These are phyloP conservation scores for Drosophila nebulosa DNA, from an alignment of 1,140 invertebrate species.

Conservation along the genomic window DNA sequence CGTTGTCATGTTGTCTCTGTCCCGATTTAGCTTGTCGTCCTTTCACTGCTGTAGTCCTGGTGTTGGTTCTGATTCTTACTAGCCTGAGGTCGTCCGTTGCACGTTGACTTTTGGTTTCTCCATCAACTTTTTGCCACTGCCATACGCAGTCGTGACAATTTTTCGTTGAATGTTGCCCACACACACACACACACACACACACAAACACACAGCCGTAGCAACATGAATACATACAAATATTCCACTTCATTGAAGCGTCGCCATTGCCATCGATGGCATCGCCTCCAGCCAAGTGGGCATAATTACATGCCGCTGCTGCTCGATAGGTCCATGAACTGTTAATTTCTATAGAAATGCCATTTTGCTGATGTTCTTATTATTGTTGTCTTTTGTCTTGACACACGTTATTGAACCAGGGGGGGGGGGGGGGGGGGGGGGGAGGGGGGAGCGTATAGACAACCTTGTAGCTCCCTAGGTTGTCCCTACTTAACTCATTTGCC, in stretches of 20 bases:
- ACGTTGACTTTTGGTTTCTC: slow-evolving; percentile 12
- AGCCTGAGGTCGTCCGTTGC: slow-evolving; percentile 2
- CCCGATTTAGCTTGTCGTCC: background rate
- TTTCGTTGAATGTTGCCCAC: slow-evolving; percentile 53
- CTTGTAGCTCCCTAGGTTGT: background rate
- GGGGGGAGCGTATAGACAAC: background rate
- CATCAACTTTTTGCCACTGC: slow-evolving; percentile 25
- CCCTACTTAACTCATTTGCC: background rate
- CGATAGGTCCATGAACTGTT: slow-evolving; percentile 65
- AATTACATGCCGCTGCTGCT: slow-evolving; percentile 44
- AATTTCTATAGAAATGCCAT: slow-evolving; percentile 60
- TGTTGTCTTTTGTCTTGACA: slow-evolving; percentile 14
- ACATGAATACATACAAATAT: slow-evolving; percentile 23
- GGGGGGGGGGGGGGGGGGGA: background rate
- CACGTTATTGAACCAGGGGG: slow-evolving; percentile 5
- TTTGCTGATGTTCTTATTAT: slow-evolving; percentile 8
- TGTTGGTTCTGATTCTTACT: background rate
- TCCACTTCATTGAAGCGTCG: slow-evolving; percentile 67
- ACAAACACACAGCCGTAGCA: background rate
- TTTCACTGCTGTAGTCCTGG: background rate
- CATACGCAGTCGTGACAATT: slow-evolving; percentile 60
- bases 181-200: background rate
- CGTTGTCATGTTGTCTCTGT: slow-evolving; percentile 25
- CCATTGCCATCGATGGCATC: slow-evolving; percentile 34
- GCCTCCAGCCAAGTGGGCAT: slow-evolving; percentile 50